A percentile compares a stretch with the other conserved stretches of the same genome.
phyloP scores from a whole-genome alignment of 2,797 vertebrate species.

The Leucoraja ocellata region DNA sequence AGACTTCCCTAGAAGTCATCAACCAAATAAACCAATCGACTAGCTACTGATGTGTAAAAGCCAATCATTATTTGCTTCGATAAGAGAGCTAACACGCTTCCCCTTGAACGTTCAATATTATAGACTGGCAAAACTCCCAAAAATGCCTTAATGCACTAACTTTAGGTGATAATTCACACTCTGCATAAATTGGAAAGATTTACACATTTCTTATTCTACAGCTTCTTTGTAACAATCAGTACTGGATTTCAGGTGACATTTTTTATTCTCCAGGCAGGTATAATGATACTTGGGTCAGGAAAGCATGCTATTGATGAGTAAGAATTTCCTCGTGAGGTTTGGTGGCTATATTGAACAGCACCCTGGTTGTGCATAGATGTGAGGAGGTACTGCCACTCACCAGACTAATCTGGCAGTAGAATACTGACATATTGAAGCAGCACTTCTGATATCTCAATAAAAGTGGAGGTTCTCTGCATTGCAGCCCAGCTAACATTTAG shows the following conservation, averaged over 20 bases:
- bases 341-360: neutral
- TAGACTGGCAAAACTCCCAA: neutral
- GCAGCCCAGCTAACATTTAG: neutral
- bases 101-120: neutral
- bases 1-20: neutral
- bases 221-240: neutral
- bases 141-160: neutral
- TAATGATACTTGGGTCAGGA: neutral
- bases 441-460: neutral
- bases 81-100: neutral
- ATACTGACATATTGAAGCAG: neutral
- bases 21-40: neutral
- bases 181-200: neutral
- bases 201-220: neutral
- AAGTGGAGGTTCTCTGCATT: neutral
- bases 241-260: neutral
- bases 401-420: neutral
- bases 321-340: neutral
- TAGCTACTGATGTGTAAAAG: neutral
- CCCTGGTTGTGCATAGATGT: neutral
- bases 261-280: neutral
- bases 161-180: neutral
- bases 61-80: neutral
- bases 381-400: neutral
- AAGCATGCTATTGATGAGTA: neutral